Base-by-base conservation (phyloP, 2,113 vertebrate species). In the Electrona antarctica region DNA sequence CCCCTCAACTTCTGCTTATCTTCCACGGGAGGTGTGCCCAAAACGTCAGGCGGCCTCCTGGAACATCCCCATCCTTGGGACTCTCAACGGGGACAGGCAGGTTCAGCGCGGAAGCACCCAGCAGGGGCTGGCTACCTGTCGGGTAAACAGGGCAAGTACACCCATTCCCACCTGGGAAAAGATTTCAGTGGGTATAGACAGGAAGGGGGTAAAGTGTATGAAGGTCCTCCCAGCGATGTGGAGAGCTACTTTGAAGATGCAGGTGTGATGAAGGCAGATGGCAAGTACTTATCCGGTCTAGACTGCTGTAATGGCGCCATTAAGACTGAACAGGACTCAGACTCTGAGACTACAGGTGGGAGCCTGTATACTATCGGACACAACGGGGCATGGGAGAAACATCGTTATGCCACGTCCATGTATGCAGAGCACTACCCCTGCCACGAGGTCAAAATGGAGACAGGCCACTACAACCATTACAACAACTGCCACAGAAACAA, bases 311-410 rank as follows among this genome's bases (percentile, higher is more conserved):
- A 85, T 0, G 21, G 82, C 8, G 89, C 92, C 11, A 93, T 96
- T 76, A 96, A 96, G 85, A 93, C 28, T 0, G 95, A 96, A 74
- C 90, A 90, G 0, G 93, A 95, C 71, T 92, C 92, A 0, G 94
- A 94, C 66, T 89, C 92, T 0, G 93, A 95, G 71, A 92, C 33
- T 41, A 92, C 1, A 51, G 86, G 5, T 82, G 81, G 0, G 50
- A 83, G 89, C 0, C 60, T 80, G 67, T 92, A 88, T 67, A 8
- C 73, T 2, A 11, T 64, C 2, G 48, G 71, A 0, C 87, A 87
- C 29, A 78, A 73, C 73, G 81, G 74, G 8, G 15, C 64, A 11
- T 95, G 94, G 94, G 50, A 84, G 62, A 90, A 87, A 2, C 59
- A 46, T 65, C 91, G 80, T 64, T 90, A 86, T 68, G 58, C 74